A percentile compares a stretch with the other conserved stretches of the same genome.
Evolutionary conservation across 2,888 invertebrate genomes (phyloP).

Genomic region (Ophioninae sp.): DNA sequence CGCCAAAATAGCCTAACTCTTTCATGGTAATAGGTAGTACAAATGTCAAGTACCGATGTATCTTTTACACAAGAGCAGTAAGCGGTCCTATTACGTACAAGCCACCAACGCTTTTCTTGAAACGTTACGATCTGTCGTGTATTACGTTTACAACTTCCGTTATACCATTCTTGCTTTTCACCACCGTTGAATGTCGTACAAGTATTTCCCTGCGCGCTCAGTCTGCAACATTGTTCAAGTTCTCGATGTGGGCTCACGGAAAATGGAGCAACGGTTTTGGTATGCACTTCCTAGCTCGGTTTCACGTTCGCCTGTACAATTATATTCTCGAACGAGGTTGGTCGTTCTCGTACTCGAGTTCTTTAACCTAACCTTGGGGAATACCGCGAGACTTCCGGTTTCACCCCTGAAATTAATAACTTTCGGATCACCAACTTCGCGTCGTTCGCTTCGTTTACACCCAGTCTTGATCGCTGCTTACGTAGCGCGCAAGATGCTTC

Average conservation of each 20-base stretch:
- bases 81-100: neutral
- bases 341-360: neutral
- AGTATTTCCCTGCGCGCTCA: neutral
- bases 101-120: neutral
- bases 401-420: constrained; percentile 45
- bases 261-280: neutral
- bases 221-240: neutral
- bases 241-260: neutral
- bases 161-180: neutral
- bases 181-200: neutral
- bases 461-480: neutral
- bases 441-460: constrained; percentile 28
- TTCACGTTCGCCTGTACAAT: neutral
- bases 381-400: constrained; percentile 4
- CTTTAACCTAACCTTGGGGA: constrained; percentile 4
- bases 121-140: neutral
- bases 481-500: neutral
- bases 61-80: neutral
- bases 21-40: neutral
- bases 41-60: neutral
- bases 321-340: neutral
- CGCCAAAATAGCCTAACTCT: too few relatives aligned
- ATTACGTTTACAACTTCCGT: neutral
- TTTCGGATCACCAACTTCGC: constrained; percentile 42
- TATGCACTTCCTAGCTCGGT: neutral